Conservation (phyloP, 2,888 invertebrate genomes). For the Epirrita christyi region DNA sequence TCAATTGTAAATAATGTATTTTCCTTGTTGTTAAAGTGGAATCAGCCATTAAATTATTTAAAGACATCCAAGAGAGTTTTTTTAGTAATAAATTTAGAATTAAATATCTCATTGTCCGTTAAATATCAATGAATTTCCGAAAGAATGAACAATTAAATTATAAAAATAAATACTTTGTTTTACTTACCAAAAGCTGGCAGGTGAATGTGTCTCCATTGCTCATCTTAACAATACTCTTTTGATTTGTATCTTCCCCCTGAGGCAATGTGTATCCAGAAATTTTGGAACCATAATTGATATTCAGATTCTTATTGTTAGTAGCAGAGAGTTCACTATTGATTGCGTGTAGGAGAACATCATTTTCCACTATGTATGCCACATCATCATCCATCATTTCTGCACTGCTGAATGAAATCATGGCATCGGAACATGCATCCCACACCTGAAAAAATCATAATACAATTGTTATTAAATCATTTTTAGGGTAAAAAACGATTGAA, state of each 20-base stretch:
- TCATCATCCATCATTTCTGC: slow-evolving; percentile 88
- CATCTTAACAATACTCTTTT: slow-evolving; percentile 80
- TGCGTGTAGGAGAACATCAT: slow-evolving; percentile 93
- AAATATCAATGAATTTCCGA: too few relatives aligned
- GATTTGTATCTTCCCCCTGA: slow-evolving; percentile 47
- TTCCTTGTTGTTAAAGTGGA: too few relatives aligned
- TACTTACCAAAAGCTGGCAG: slow-evolving; percentile 89
- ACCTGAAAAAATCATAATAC: slow-evolving; percentile 88
- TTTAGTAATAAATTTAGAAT: too few relatives aligned
- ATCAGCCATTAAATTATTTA: too few relatives aligned
- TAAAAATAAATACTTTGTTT: slow-evolving; percentile 2
- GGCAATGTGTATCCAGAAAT: slow-evolving; percentile 87
- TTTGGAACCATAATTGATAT: slow-evolving; percentile 88
- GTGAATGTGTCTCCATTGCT: slow-evolving; percentile 87
- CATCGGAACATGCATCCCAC: slow-evolving; percentile 97
- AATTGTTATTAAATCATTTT: not conserved
- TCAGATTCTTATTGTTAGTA: slow-evolving; percentile 82
- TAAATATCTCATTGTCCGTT: too few relatives aligned
- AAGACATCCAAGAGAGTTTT: too few relatives aligned
- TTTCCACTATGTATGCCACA: slow-evolving; percentile 97
- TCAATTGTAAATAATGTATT: too few relatives aligned
- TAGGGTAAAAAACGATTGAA: too few relatives aligned
- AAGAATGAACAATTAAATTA: not conserved
- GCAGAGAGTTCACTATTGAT: slow-evolving; percentile 86
- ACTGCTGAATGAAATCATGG: slow-evolving; percentile 92